Evolutionary conservation across 2,888 invertebrate genomes (phyloP), one percentile per base, ranked within the genome.

Genomic region (Panopea generosa): DNA sequence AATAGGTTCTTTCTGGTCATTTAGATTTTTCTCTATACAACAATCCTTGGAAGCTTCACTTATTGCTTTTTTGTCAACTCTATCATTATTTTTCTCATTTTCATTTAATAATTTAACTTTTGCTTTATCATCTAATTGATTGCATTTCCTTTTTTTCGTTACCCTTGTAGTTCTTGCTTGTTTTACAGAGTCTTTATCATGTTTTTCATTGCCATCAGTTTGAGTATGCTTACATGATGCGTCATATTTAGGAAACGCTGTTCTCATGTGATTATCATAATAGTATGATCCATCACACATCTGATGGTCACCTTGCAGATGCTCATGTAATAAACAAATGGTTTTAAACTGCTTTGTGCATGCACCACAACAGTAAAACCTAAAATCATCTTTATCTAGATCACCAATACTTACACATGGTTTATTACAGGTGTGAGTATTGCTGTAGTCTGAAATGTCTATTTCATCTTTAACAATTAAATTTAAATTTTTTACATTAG

Each of bases 231-330:
- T 62, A 43, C 77, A 77, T 20, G 57, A 67, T 1, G 71, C 47
- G 45, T 77, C 71, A 68, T 77, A 72, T 49, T 71, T 71, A 2
- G 77, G 77, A 45, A 66, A 77, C 2, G 77, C 77, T 27, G 70
- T 77, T 18, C 50, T 38, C 2, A 56, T 63, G 1, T 33, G 9
- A 47, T 69, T 59, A 38, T 77, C 57, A 61, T 69, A 77, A 43
- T 77, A 73, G 45, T 77, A 77, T 1, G 69, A 77, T 1, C 77
- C 73, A 27, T 57, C 65, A 18, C n/a, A n/a, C n/a, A 66, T 55
- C 16, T 50, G 47, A 45, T 77, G 77, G 3, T 38, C 11, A 6
- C 59, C 47, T 24, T 50, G 49, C 9, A 77, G 16, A 33, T 77
- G 77, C n/a, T 66, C 50, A 59, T 77, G 77, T 2, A 77, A 49